Evolutionary conservation across 2,797 vertebrate genomes (phyloP), one percentile per base, ranked within the genome.

Genomic region (Tapirus indicus): DNA sequence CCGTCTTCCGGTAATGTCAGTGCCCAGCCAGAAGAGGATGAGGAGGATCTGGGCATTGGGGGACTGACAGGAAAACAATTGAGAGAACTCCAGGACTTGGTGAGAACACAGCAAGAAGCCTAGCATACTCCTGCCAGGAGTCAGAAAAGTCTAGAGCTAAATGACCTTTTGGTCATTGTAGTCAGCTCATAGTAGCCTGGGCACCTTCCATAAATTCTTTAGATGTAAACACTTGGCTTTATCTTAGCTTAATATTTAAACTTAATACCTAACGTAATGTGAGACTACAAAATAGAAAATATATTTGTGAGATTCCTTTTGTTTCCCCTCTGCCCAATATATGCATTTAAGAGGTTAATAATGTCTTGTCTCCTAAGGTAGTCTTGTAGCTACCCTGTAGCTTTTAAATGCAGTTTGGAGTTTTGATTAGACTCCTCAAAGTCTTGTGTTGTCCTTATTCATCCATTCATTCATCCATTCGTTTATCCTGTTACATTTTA

Each of bases 61-160:
- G 99, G 99, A 1, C 98, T 99, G 95, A 99, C 99, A 18, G 99
- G 99, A 92, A 99, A 99, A 96, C 99, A 99, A 93, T 98, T 99
- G 49, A 96, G 99, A 96, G 99, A 99, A 91, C 98, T 99, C 16
- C 99, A 99, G 98, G 99, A 99, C 97, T 98, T 99, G 99, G 99
- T 99, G 98, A 99, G 99, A 62, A 18, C 82, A 10, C 20, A 47
- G 44, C 60, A 72, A 74, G 91, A 56, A 72, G 56, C 69, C 49
- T 35, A 71, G 44, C 17, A 14, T 69, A 7, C 41, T 78, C 25
- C 68, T 62, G 23, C 38, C 56, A 44, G 74, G 29, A 77, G 29
- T 41, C 10, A 49, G 11, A 49, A 60, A 84, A 56, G 32, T 18
- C 2, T 18, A 2, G 1, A 60, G 8, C 25, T 47, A 13, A 47